Evolutionary conservation across 2,113 vertebrate genomes (phyloP).

Genomic region (Saguinus midas): DNA sequence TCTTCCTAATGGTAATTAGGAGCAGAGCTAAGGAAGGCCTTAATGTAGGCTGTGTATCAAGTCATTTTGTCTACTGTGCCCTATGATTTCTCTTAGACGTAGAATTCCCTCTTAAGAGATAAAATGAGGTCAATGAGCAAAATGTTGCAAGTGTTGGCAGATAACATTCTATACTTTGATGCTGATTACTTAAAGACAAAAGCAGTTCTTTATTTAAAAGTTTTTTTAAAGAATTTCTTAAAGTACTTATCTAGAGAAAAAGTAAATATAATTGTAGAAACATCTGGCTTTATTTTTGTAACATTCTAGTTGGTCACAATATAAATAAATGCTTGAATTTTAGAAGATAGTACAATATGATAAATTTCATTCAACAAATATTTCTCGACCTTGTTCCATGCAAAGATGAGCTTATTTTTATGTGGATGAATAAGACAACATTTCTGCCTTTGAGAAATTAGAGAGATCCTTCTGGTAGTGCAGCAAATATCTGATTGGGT

Average conservation of each 20-base stretch:
- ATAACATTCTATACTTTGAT: not conserved
- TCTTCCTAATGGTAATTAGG: not conserved
- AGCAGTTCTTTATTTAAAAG: not conserved
- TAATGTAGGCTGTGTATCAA: not conserved
- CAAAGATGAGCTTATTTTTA: not conserved
- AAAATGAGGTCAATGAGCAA: slow-evolving; percentile 42
- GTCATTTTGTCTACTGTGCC: not conserved
- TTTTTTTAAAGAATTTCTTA: slow-evolving; percentile 38
- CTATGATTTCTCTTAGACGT: slow-evolving; percentile 24
- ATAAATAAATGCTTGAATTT: slow-evolving; percentile 10
- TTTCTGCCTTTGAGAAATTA: slow-evolving; percentile 9
- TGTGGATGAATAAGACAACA: not conserved
- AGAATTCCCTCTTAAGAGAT: slow-evolving; percentile 9
- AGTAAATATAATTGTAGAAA: not conserved
- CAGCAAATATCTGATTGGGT: not conserved
- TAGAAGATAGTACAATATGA: not conserved
- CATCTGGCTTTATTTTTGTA: slow-evolving; percentile 1
- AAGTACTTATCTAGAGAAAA: not conserved
- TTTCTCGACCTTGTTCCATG: not conserved
- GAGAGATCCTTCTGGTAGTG: not conserved
- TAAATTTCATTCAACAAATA: not conserved
- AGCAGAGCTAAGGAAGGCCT: not conserved
- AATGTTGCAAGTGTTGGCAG: not conserved
- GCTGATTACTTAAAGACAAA: slow-evolving; percentile 30
- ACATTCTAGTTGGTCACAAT: not conserved